A percentile compares a stretch with the other conserved stretches of the same genome.
Evolutionary conservation across 2,888 invertebrate species (phyloP).

Genomic region (Drosophila atripex): DNA sequence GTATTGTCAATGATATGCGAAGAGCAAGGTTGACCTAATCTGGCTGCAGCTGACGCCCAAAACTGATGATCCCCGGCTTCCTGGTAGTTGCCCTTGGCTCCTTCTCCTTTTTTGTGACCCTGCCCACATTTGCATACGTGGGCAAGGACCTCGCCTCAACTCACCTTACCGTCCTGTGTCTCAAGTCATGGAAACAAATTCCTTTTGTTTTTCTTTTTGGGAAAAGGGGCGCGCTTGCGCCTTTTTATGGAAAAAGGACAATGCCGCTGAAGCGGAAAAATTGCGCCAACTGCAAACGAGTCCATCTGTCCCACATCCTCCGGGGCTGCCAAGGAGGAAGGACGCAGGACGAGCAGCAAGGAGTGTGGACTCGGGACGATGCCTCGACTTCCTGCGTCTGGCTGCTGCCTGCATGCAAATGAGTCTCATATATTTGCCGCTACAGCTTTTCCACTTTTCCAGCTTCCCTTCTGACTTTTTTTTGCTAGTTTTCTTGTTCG

Average conservation of each 20-base stretch:
- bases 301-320: slow-evolving; percentile 41
- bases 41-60: slow-evolving; percentile 59
- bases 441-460: slow-evolving; percentile 1
- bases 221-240: slow-evolving; percentile 62
- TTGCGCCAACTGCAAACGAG: slow-evolving; percentile 67
- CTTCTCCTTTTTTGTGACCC: not conserved
- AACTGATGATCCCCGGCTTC: slow-evolving; percentile 28
- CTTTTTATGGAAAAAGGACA: not conserved
- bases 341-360: not conserved
- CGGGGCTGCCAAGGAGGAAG: slow-evolving; percentile 4
- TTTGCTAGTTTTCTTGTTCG: slow-evolving; percentile 10
- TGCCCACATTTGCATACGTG: slow-evolving; percentile 52
- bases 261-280: slow-evolving; percentile 44
- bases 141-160: slow-evolving; percentile 1
- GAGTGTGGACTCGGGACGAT: not conserved
- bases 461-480: slow-evolving; percentile 16
- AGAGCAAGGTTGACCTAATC: slow-evolving; percentile 10
- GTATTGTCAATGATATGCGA: slow-evolving; percentile 2
- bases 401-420: slow-evolving; percentile 60
- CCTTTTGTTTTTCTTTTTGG: slow-evolving; percentile 14
- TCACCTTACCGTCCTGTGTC: not conserved
- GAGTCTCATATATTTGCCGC: slow-evolving; percentile 63
- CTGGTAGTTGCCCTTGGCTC: slow-evolving; percentile 18
- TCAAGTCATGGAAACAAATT: slow-evolving; percentile 9
- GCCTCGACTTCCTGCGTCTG: slow-evolving; percentile 23